phyloP scores from a whole-genome alignment of 2,888 invertebrate species.

The Eupithecia subumbrata region DNA sequence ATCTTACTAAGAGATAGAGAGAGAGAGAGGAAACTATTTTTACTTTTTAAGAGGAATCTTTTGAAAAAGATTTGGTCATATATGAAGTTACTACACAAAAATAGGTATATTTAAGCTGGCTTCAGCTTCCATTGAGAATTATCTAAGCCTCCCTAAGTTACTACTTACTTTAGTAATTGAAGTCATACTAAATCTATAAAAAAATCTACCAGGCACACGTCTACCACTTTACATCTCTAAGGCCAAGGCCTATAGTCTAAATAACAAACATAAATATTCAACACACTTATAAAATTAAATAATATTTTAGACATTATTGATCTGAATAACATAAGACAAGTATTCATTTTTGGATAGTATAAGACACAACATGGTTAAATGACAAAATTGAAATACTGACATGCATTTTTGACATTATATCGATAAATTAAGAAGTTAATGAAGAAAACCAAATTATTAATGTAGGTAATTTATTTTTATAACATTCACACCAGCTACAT shows the following conservation, averaged over 20 bases:
- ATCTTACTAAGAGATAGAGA: background rate
- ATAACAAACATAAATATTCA: background rate
- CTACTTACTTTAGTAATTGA: background rate
- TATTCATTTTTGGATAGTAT: background rate
- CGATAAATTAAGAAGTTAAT: background rate
- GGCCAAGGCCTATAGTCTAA: constrained; percentile 55
- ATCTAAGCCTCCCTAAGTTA: background rate
- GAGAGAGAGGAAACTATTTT: background rate
- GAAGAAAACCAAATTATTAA: background rate
- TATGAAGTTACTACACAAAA: background rate
- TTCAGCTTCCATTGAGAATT: background rate
- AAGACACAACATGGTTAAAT: background rate
- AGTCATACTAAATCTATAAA: constrained; percentile 34
- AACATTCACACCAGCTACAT: constrained; percentile 37
- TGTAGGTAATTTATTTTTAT: background rate
- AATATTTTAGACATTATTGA: background rate
- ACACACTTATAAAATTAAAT: background rate
- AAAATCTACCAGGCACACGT: constrained; percentile 65
- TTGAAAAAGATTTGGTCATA: background rate
- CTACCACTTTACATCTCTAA: constrained; percentile 72
- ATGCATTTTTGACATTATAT: background rate
- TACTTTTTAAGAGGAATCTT: background rate
- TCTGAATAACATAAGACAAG: background rate
- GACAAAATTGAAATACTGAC: background rate
- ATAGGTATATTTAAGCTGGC: background rate